These are phyloP conservation scores for Gymnocypris eckloni DNA, from an alignment of 2,797 vertebrate species.

Conservation along the genomic window DNA sequence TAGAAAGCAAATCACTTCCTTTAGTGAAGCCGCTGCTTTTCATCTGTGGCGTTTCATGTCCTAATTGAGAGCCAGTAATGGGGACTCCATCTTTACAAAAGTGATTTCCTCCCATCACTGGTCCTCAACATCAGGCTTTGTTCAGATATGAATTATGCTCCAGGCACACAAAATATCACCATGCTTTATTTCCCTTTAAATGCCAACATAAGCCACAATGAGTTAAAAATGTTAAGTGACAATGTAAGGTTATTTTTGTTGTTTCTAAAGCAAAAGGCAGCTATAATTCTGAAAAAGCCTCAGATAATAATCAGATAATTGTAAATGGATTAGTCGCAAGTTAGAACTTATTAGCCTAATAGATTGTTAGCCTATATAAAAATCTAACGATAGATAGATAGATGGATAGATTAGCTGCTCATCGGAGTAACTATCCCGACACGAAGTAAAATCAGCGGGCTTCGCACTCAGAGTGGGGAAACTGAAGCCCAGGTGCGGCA, in stretches of 20 bases:
- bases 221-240: not conserved
- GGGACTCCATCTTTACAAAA: constrained; percentile 47
- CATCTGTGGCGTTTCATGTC: constrained; percentile 66
- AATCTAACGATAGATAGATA: no score
- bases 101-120: constrained; percentile 58
- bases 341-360: not conserved
- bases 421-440: constrained; percentile 31
- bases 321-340: not conserved
- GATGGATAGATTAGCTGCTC: constrained; percentile 33
- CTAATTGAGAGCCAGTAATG: constrained; percentile 65
- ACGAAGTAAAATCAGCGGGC: constrained; percentile 55
- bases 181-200: not conserved
- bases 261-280: not conserved
- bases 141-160: constrained; percentile 1
- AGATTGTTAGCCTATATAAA: no score
- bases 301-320: not conserved
- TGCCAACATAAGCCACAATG: not conserved
- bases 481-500: constrained; percentile 69
- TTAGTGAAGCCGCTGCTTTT: constrained; percentile 68
- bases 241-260: not conserved
- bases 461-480: constrained; percentile 58
- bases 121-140: constrained; percentile 10
- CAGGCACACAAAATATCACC: not conserved
- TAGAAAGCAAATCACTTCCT: constrained; percentile 69
- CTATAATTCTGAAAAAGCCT: not conserved